Conservation (phyloP, 2,888 invertebrate species). For the Trissolcus brochymenae region DNA sequence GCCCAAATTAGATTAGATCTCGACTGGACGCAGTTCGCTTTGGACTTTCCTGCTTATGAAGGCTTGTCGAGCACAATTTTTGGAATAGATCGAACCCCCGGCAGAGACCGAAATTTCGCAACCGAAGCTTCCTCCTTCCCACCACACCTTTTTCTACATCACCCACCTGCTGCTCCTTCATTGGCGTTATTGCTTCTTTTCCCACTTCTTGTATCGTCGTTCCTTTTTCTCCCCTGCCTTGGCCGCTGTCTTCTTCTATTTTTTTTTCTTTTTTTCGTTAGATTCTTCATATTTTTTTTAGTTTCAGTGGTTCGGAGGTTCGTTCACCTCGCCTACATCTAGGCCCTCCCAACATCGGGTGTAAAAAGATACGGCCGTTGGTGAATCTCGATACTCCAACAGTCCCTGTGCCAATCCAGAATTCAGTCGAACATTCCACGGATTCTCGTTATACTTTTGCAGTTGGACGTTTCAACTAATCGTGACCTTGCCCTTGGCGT, state of each 20-base stretch:
- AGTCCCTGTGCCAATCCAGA: constrained; percentile 62
- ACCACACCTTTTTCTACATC: constrained; percentile 52
- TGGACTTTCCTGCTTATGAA: too few species aligned
- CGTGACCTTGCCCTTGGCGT: constrained; percentile 49
- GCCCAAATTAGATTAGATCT: too few species aligned
- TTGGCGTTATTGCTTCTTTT: constrained; percentile 42
- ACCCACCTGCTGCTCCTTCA: constrained; percentile 53
- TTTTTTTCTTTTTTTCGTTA: constrained; percentile 46
- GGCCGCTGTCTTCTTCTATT: constrained; percentile 48
- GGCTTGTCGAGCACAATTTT: constrained; percentile 9
- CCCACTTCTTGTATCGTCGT: constrained; percentile 27
- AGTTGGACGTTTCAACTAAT: constrained; percentile 57
- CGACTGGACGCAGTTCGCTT: too few species aligned
- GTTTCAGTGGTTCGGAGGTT: constrained; percentile 70
- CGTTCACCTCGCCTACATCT: constrained; percentile 73
- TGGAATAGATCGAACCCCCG: too few species aligned
- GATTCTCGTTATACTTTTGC: constrained; percentile 66
- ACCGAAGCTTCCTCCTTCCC: constrained; percentile 36
- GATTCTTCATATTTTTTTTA: constrained; percentile 60
- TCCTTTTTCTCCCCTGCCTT: constrained; percentile 37
- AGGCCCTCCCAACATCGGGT: constrained; percentile 57
- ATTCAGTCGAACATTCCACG: constrained; percentile 71
- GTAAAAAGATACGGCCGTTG: constrained; percentile 60
- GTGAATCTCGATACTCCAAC: constrained; percentile 57
- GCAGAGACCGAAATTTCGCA: not conserved